phyloP scores from a whole-genome alignment of 2,113 vertebrate genomes.

The Anarhynchus alexandrinus region DNA sequence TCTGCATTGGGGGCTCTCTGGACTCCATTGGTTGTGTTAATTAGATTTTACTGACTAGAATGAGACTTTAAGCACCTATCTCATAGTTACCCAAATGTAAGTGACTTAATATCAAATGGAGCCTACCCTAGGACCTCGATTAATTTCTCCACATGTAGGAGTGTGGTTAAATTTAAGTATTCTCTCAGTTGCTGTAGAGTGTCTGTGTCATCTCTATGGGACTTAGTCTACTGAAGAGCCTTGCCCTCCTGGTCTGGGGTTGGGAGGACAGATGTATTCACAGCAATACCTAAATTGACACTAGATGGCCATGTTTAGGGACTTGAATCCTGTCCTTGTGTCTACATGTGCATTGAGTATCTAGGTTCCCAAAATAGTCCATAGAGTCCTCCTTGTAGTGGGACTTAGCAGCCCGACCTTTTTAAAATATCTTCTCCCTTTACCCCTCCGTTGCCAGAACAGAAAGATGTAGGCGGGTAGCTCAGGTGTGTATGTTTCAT shows the following conservation, averaged over 20 bases:
- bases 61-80: neutral
- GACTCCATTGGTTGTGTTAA: neutral
- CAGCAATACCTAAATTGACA: neutral
- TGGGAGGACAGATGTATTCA: neutral
- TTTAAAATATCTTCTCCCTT: neutral
- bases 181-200: neutral
- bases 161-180: neutral
- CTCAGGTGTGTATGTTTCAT: neutral
- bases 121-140: neutral
- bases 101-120: neutral
- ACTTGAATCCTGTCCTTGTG: neutral
- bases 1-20: neutral
- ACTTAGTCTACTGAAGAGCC: neutral
- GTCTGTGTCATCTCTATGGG: neutral
- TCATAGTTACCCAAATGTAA: neutral
- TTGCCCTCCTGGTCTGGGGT: neutral
- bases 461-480: neutral
- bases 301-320: neutral
- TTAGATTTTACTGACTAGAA: neutral
- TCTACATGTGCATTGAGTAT: neutral
- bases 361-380: neutral
- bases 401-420: neutral
- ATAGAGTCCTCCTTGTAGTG: neutral
- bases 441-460: neutral
- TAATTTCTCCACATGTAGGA: neutral